Evolutionary conservation across 2,797 vertebrate genomes (phyloP).

Genomic region (Choloepus didactylus): DNA sequence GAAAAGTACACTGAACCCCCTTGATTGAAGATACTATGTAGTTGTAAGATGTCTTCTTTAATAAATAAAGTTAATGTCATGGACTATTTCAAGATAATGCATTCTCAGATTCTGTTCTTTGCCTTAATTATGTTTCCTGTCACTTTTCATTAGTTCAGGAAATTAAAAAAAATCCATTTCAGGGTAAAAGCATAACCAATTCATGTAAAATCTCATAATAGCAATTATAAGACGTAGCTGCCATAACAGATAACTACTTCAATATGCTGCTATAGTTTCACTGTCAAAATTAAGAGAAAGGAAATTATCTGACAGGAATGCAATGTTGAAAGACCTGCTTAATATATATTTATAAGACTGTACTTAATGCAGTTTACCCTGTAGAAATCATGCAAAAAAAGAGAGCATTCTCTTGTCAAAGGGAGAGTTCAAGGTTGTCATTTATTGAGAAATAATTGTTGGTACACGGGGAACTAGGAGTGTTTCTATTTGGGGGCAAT

Average conservation of each 20-base stretch:
- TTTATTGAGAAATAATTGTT: conserved; percentile 63
- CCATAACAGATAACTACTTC: conserved; percentile 70
- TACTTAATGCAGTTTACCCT: conserved; percentile 28
- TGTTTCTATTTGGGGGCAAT: conserved; percentile 16
- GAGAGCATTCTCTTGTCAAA: conserved; percentile 35
- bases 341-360: not conserved
- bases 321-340: not conserved
- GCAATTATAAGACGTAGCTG: conserved; percentile 66
- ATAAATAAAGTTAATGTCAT: conserved; percentile 62
- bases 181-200: conserved; percentile 83
- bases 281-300: conserved; percentile 79
- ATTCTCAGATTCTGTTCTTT: conserved; percentile 81
- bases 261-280: conserved; percentile 7
- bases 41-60: not conserved
- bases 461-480: not conserved
- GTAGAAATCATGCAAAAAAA: conserved; percentile 46
- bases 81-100: conserved; percentile 50
- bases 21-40: not conserved
- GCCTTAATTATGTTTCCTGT: conserved; percentile 86
- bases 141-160: conserved; percentile 83
- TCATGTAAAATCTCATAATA: conserved; percentile 69
- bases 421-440: conserved; percentile 9
- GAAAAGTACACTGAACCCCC: not conserved
- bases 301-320: conserved; percentile 30
- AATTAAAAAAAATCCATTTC: conserved; percentile 82